These are phyloP conservation scores for Oophaga pumilio DNA, from an alignment of 2,113 vertebrate species.

Conservation along the genomic window DNA sequence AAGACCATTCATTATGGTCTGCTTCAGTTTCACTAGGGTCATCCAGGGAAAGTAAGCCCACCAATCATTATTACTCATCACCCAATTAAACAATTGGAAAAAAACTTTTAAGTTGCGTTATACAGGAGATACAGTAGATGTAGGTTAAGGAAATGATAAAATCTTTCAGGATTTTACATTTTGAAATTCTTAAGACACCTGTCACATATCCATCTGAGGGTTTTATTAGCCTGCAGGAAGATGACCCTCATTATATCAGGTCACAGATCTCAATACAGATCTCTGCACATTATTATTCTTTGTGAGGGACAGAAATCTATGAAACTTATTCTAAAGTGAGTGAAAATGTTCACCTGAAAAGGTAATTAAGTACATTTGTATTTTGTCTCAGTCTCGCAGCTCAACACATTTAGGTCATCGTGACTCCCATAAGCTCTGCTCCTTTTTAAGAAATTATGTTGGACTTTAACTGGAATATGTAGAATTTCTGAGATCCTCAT, in stretches of 20 bases:
- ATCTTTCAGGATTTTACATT: neutral
- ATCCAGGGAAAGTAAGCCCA: too few species aligned
- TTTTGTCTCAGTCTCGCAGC: neutral
- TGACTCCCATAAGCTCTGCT: neutral
- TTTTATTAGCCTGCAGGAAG: conserved; percentile 44
- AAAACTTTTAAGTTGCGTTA: neutral
- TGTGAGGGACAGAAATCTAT: neutral
- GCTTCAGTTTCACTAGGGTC: too few species aligned
- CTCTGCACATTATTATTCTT: conserved; percentile 7
- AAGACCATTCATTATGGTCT: too few species aligned
- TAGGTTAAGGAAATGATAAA: neutral
- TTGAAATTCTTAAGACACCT: conserved; percentile 16
- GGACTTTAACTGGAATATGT: neutral
- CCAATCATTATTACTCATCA: too few species aligned
- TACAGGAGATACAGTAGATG: neutral
- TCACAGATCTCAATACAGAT: neutral
- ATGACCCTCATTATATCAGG: conserved; percentile 8
- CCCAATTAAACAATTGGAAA: neutral
- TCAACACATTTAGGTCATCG: neutral
- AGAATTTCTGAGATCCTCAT: neutral
- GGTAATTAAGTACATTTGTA: conserved; percentile 21
- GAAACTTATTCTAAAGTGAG: neutral
- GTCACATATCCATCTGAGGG: neutral
- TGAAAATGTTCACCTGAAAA: conserved; percentile 13
- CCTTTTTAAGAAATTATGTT: neutral